phyloP scores from a whole-genome alignment of 2,113 vertebrate genomes.

The Neodon shergylaensis region DNA sequence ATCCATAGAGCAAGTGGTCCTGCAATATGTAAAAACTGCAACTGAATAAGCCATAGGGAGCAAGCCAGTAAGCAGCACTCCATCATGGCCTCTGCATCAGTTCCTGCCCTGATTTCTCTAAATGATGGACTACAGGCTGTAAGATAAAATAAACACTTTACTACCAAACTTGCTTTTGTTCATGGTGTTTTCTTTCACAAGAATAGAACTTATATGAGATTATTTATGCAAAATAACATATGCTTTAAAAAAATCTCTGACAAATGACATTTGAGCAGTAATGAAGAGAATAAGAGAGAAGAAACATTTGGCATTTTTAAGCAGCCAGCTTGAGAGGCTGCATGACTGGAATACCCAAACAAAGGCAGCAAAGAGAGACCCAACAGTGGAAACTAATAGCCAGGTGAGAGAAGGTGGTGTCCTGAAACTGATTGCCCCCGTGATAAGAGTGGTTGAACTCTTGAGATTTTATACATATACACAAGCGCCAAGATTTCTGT shows the following conservation, averaged over 20 bases:
- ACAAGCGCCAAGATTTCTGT: not conserved
- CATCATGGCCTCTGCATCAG: not conserved
- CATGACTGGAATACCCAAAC: not conserved
- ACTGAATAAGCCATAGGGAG: not conserved
- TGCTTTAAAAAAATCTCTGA: not conserved
- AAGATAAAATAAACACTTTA: not conserved
- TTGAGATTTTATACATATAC: not conserved
- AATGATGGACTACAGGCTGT: not conserved
- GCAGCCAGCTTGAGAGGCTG: not conserved
- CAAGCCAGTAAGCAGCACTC: not conserved
- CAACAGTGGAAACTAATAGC: not conserved
- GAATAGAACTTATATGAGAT: not conserved
- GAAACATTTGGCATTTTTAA: not conserved
- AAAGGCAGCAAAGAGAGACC: not conserved
- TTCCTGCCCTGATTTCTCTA: not conserved
- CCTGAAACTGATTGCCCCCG: not conserved
- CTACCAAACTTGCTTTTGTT: not conserved
- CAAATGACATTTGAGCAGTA: not conserved
- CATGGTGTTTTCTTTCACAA: not conserved
- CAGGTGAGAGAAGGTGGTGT: not conserved
- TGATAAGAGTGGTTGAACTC: slow-evolving; percentile 1
- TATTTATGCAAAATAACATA: not conserved
- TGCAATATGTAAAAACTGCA: not conserved
- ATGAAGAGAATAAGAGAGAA: not conserved
- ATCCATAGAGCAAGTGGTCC: not conserved